phyloP scores from a whole-genome alignment of 2,113 vertebrate species.

The Archocentrus centrarchus region DNA sequence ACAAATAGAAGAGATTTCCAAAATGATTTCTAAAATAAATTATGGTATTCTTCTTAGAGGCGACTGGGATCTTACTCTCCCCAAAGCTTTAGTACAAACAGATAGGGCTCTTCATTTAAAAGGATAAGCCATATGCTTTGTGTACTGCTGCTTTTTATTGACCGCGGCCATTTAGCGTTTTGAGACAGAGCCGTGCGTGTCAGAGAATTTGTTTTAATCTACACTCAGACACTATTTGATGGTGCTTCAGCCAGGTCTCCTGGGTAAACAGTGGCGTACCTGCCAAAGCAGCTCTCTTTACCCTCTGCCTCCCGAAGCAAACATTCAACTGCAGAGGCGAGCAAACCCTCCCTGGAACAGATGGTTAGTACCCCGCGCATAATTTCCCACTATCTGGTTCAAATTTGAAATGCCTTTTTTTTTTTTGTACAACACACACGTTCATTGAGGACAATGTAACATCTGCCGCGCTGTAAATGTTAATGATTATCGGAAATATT shows the following conservation, averaged over 20 bases:
- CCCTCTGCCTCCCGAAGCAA: slow-evolving; percentile 66
- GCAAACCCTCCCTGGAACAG: slow-evolving; percentile 62
- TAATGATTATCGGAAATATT: slow-evolving; percentile 75
- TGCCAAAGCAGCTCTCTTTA: slow-evolving; percentile 62
- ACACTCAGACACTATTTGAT: slow-evolving; percentile 51
- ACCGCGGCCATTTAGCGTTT: slow-evolving; percentile 8
- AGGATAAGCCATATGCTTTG: background rate
- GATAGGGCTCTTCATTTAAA: slow-evolving; percentile 21
- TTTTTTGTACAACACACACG: slow-evolving; percentile 45
- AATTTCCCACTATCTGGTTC: slow-evolving; percentile 70
- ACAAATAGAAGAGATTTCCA: slow-evolving; percentile 39
- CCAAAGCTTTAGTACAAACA: slow-evolving; percentile 7
- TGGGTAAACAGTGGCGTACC: slow-evolving; percentile 67
- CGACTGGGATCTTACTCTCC: slow-evolving; percentile 2
- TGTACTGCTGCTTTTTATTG: slow-evolving; percentile 26
- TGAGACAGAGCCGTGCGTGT: slow-evolving; percentile 3
- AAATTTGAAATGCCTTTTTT: slow-evolving; percentile 56
- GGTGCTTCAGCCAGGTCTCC: slow-evolving; percentile 50
- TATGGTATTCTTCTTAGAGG: background rate
- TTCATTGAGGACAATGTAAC: slow-evolving; percentile 62
- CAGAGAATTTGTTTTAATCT: slow-evolving; percentile 53
- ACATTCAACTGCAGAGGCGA: slow-evolving; percentile 63
- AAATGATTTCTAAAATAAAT: slow-evolving; percentile 34
- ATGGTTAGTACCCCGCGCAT: slow-evolving; percentile 66
- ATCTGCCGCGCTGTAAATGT: slow-evolving; percentile 69